These are phyloP conservation scores for Phortica okadai DNA, from an alignment of 2,888 invertebrate species.

Conservation along the genomic window DNA sequence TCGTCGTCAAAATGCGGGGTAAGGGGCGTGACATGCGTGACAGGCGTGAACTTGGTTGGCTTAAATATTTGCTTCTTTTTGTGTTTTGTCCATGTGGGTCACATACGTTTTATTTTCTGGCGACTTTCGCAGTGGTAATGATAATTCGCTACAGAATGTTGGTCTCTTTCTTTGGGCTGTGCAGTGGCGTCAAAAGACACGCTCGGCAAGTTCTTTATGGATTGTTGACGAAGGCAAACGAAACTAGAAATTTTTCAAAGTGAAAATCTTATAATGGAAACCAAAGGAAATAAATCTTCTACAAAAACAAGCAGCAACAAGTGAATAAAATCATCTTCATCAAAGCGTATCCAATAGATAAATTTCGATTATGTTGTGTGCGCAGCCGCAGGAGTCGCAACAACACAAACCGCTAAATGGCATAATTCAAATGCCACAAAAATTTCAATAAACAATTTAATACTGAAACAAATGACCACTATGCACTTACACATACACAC, in stretches of 20 bases:
- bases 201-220: constrained; percentile 55
- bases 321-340: constrained; percentile 18
- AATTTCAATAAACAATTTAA: constrained; percentile 26
- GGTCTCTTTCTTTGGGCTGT: constrained; percentile 39
- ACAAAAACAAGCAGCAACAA: constrained; percentile 8
- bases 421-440: constrained; percentile 14
- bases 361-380: constrained; percentile 48
- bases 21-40: constrained; percentile 35
- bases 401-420: neutral
- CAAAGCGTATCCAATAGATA: constrained; percentile 43
- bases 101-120: neutral
- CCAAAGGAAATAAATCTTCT: constrained; percentile 27
- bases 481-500: neutral
- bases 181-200: constrained; percentile 47
- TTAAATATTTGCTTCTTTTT: neutral
- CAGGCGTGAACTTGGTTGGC: constrained; percentile 40
- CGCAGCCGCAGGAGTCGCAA: constrained; percentile 9
- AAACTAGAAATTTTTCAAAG: constrained; percentile 20
- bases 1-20: constrained; percentile 23
- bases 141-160: neutral
- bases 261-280: constrained; percentile 26
- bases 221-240: neutral
- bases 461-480: constrained; percentile 16
- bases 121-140: neutral
- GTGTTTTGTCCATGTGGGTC: neutral